Percentiles rank a stretch among this genome's conserved stretches.
These are phyloP conservation scores for Apodemia hepburni DNA, from an alignment of 2,888 invertebrate species.

Conservation along the genomic window DNA sequence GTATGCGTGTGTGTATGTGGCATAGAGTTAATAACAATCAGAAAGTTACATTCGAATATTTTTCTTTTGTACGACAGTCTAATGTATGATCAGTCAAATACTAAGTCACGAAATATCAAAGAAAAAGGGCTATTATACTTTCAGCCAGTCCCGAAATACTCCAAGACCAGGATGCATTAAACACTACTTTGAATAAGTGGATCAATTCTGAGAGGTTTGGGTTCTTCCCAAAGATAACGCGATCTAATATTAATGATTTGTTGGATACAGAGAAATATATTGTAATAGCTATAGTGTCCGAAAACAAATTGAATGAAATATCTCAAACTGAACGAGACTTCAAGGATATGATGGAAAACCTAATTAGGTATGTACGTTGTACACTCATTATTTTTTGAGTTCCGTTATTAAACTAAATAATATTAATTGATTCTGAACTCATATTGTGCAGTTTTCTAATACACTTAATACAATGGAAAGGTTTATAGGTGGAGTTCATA, in stretches of 20 bases:
- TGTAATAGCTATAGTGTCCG: constrained; percentile 92
- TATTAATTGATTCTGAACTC: too few species aligned
- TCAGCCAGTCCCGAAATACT: constrained; percentile 47
- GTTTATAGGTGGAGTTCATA: too few species aligned
- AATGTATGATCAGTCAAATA: too few species aligned
- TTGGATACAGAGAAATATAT: constrained; percentile 92
- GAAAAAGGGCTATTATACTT: too few species aligned
- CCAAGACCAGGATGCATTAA: constrained; percentile 62
- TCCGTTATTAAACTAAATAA: too few species aligned
- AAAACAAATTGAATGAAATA: constrained; percentile 91
- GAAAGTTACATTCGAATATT: too few species aligned
- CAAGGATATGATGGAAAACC: constrained; percentile 90
- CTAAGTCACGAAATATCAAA: too few species aligned
- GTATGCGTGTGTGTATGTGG: too few species aligned
- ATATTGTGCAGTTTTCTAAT: too few species aligned
- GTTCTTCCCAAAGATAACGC: constrained; percentile 92
- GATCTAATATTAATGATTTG: constrained; percentile 90
- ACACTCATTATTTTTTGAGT: not conserved
- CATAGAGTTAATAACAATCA: too few species aligned
- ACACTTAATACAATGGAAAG: too few species aligned
- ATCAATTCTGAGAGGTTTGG: constrained; percentile 94
- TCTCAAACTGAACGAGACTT: constrained; percentile 90
- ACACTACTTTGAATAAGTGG: constrained; percentile 90
- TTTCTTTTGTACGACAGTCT: too few species aligned
- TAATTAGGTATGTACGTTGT: constrained; percentile 79